A percentile compares a stretch with the other conserved stretches of the same genome.
Evolutionary conservation across 2,888 invertebrate species (phyloP).

Genomic region (Anorthoa munda): DNA sequence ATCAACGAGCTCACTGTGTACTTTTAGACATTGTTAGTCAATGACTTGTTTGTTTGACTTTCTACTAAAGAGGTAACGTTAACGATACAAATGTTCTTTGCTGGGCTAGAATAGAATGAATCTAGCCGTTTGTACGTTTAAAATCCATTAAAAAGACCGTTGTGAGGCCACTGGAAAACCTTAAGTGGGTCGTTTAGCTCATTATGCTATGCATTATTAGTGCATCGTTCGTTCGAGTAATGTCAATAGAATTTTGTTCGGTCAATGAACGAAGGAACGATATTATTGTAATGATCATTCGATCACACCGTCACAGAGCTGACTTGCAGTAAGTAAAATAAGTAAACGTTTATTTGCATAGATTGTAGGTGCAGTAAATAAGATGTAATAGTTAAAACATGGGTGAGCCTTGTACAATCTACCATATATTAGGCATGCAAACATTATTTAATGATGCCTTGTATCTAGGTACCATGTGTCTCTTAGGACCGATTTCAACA

Average conservation of each 20-base stretch:
- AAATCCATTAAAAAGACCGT: background rate
- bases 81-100: conserved; percentile 19
- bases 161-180: background rate
- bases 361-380: no score
- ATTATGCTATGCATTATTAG: conserved; percentile 45
- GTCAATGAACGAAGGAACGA: background rate
- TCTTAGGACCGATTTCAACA: no score
- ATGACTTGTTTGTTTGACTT: conserved; percentile 31
- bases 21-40: conserved; percentile 13
- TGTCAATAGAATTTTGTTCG: conserved; percentile 2
- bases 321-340: background rate
- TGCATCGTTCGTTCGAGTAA: conserved; percentile 19
- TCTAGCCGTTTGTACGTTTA: background rate
- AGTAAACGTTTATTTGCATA: no score
- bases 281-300: conserved; percentile 1
- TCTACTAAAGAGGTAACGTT: background rate
- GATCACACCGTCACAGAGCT: background rate
- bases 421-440: no score
- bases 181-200: conserved; percentile 1
- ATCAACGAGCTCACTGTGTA: conserved; percentile 16
- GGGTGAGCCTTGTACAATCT: no score
- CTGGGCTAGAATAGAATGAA: background rate
- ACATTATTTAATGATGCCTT: no score
- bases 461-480: no score
- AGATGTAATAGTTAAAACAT: no score